Conservation (phyloP, 2,113 vertebrate species). For the Pedionomus torquatus region DNA sequence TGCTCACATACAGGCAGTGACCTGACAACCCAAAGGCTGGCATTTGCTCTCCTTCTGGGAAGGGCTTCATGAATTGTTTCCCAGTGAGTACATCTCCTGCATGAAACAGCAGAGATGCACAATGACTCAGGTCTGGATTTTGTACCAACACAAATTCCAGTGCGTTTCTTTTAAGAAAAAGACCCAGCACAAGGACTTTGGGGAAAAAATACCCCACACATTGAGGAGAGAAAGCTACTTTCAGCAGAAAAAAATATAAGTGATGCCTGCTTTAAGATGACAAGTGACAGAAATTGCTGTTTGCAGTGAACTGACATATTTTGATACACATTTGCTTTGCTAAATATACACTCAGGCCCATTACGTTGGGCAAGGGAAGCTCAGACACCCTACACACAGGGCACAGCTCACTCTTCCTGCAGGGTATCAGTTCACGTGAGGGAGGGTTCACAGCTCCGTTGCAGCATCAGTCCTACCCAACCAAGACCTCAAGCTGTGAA, state of each 20-base stretch:
- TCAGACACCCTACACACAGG: accelerated
- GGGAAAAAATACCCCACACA: too few species aligned
- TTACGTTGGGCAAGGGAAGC: accelerated
- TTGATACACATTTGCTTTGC: neutral
- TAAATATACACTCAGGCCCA: accelerated
- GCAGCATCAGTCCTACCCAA: neutral
- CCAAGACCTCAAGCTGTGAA: too few species aligned
- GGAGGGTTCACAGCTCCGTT: neutral
- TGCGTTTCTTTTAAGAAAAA: neutral
- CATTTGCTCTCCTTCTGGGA: neutral
- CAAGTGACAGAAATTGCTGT: neutral
- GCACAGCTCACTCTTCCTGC: neutral
- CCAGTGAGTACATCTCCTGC: neutral
- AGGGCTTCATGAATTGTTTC: neutral
- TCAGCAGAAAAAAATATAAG: neutral
- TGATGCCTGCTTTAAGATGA: neutral
- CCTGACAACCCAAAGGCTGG: neutral
- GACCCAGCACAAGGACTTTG: neutral
- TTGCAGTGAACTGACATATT: neutral
- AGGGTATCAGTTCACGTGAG: accelerated
- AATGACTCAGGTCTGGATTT: neutral
- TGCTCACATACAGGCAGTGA: neutral
- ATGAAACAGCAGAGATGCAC: neutral
- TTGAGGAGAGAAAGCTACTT: neutral
- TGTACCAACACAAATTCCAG: neutral